These are phyloP conservation scores for Passer montanus DNA, from an alignment of 2,113 vertebrate species.

Conservation along the genomic window DNA sequence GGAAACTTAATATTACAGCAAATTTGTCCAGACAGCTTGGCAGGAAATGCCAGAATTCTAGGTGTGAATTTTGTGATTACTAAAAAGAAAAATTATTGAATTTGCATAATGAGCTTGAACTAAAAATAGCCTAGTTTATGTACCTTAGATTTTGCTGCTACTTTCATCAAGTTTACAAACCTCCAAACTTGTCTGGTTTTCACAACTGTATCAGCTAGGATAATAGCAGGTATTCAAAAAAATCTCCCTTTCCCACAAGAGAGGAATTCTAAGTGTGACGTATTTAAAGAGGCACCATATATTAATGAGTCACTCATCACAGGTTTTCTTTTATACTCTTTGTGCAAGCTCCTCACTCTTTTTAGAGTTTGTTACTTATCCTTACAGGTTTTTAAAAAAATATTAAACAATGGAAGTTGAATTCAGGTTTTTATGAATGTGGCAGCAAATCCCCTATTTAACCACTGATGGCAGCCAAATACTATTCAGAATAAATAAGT, in stretches of 20 bases:
- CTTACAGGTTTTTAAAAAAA: background rate
- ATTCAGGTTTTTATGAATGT: background rate
- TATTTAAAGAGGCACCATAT: background rate
- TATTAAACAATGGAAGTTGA: background rate
- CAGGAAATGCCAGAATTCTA: conserved; percentile 42
- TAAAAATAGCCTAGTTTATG: conserved; percentile 15
- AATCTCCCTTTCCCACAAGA: background rate
- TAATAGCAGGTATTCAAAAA: background rate
- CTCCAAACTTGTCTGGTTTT: background rate
- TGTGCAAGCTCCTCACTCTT: background rate
- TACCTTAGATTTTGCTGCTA: background rate
- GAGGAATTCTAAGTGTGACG: background rate
- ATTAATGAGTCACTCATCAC: background rate
- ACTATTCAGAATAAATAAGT: background rate
- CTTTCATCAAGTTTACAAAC: background rate
- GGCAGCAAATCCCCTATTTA: background rate
- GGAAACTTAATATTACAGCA: background rate
- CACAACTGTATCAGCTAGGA: background rate
- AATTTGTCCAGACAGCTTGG: conserved; percentile 57
- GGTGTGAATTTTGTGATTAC: conserved; percentile 20
- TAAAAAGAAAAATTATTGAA: conserved; percentile 25
- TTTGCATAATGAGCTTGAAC: conserved; percentile 32
- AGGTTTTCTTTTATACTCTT: background rate
- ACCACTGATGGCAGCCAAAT: background rate
- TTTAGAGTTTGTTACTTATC: background rate